Evolutionary conservation across 2,888 invertebrate species (phyloP), one percentile per base, ranked within the genome.

Genomic region (Phasia obesa): DNA sequence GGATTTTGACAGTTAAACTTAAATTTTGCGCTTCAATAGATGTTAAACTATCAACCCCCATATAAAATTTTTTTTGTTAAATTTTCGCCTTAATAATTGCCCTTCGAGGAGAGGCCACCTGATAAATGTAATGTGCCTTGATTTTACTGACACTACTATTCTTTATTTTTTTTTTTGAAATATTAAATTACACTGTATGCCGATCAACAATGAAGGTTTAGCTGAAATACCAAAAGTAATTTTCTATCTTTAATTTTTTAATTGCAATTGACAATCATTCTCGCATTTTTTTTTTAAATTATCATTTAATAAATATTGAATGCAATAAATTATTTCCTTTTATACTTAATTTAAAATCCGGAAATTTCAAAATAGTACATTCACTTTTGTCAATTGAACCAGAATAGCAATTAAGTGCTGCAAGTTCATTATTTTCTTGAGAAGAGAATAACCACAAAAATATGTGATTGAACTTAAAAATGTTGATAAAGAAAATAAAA

Each of bases 361-460:
- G 78, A 73, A 79, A 44, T 65, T 38, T 17, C 27, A 49, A 78
- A 74, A 27, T 60, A 62, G 70, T 57, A 78, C 78, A 78, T 71
- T 76, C 70, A 76, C 80, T 75, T 81, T 62, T 81, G 15, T 35
- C 44, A 64, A 65, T 31, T 25, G 35, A 31, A 69, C 21, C 53
- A 74, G 19, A 42, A 35, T 35, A 38, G 27, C 23, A 60, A 55
- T 38, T 23, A 65, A 76, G 13, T 60, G 42, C 25, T 59, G 21
- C 4, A 19, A 27, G 6, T 60, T n/a, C 11, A 21, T 59, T 42
- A 27, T 60, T 25, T 42, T 19, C 9, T 44, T 49, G 1, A 67
- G 7, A 6, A 74, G 47, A 71, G 25, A 38, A 27, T 11, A 42
- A n/a, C 19, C 15, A 64, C 9, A 23, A 42, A 38, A 35, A 21